Base-by-base conservation (phyloP, 2,888 invertebrate species). In the Chaitophorus viminalis region DNA sequence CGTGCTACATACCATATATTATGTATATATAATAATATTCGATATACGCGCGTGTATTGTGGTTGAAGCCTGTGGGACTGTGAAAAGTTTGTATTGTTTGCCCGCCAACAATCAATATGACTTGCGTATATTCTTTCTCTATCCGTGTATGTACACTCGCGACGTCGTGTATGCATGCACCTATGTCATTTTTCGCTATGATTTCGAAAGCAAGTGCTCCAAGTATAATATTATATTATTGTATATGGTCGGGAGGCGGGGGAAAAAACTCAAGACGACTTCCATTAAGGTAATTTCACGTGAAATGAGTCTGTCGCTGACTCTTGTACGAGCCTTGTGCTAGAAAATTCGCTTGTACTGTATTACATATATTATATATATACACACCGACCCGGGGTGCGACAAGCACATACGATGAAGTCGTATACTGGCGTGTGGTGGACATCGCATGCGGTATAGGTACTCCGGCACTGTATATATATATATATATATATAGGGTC, bases 41-140 rank as follows among this genome's bases (percentile, higher is more conserved):
- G 1, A 9, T 14, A 36, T 36, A 36, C 36, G 14, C 46, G 14
- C 14, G 46, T 14, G 46, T 39, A 3, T 46, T 11, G 68, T 25
- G 29, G n/a, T 68, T 39, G 11, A 25, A 25, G 54, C 33, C 36
- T n/a, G n/a, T n/a, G n/a, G 29, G 39, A 60, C 74, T 29, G 33
- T 21, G 83, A 14, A 83, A 75, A 75, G 74, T 83, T 75, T 75
- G 36, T 75, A 83, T 74, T 83, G 74, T 75, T 82, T 54, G 74
- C 83, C 21, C 29, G 14, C 70, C 36, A 83, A 75, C 83, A 83
- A 83, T 83, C 83, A 60, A 75, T 75, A 83, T 29, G 83, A 82
- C 74, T 74, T 54, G 60, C 36, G 29, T 39, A 36, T 75, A 17
- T 46, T 60, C 75, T n/a, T 82, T 18, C 46, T 18, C 11, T 46